Conservation (phyloP, 1,140 invertebrate genomes). For the Bombus confusus region DNA sequence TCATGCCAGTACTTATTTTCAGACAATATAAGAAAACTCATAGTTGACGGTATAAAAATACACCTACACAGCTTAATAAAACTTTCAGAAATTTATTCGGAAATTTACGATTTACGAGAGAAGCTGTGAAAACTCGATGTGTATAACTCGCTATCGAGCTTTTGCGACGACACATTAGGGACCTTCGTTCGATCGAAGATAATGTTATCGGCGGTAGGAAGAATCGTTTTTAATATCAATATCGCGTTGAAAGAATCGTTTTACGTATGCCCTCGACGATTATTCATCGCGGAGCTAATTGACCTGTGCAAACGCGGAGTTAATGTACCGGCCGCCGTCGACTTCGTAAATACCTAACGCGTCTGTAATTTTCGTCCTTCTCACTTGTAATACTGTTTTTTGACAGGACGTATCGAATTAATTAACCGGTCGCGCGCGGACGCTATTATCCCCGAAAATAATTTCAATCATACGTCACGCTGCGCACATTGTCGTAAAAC, state of each 20-base stretch:
- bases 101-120: background rate
- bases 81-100: too few relatives aligned
- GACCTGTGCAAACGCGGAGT: background rate
- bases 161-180: too few relatives aligned
- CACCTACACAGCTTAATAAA: too few relatives aligned
- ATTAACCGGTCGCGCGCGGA: constrained; percentile 6
- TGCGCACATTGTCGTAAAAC: background rate
- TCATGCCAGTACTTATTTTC: too few relatives aligned
- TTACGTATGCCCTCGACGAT: background rate
- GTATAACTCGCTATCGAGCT: background rate
- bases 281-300: constrained; percentile 1
- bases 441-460: constrained; percentile 28
- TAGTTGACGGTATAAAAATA: too few relatives aligned
- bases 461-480: constrained; percentile 24
- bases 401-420: background rate
- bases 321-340: background rate
- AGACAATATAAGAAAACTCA: too few relatives aligned
- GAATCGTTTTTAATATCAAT: background rate
- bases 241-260: background rate
- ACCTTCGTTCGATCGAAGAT: background rate
- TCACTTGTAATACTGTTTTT: constrained; percentile 6
- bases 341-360: background rate
- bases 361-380: background rate
- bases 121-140: background rate
- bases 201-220: background rate